Base-by-base conservation (phyloP, 92 coral and sea anemone species). In the Epizoanthus illoricatus region DNA sequence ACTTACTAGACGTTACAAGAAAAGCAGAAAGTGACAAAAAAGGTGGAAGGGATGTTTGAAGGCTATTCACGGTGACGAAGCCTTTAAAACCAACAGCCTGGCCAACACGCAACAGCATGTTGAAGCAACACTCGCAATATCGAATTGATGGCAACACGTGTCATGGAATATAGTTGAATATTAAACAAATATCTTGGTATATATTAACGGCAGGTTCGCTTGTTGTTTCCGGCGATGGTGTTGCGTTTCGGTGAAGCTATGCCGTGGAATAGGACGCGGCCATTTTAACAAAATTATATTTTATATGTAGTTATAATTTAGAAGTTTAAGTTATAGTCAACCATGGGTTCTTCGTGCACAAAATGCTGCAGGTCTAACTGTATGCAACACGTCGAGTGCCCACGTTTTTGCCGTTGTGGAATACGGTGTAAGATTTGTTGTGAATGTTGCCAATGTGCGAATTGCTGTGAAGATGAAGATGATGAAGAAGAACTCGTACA, bases 401-500 rank as follows among this genome's bases (percentile, higher is more conserved):
- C 82, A 4, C 15, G 21, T 3, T 78, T 63, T 28, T 78, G 82
- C 49, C 71, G 61, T 7, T 78, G 82, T 45, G 59, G 82, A 3
- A 23, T 78, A 0, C 41, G 71, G 12, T 63, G 82, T 63, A 64
- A 78, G 65, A 19, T 78, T 12, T 90, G 87, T 39, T 93, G 87
- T 23, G 91, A 89, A 9, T 88, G 74, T 62, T 93, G 94, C 55
- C 89, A 93, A 21, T 93, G 90, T 55, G 97, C 92, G 0, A 91
- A 90, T 54, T 93, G 97, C 71, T 93, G 97, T 79, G 94, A 90
- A 61, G 86, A 84, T 5, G 92, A 74, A 5, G 95, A 85, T 33
- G 92, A 93, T 47, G 85, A 87, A 65, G 65, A 84, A 43, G 91
- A 82, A 49, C 76, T 87, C 62, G 88, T 88, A 10, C 70, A 82